Base-by-base conservation (phyloP, 2,797 vertebrate species). In the Silurus lanzhouensis region DNA sequence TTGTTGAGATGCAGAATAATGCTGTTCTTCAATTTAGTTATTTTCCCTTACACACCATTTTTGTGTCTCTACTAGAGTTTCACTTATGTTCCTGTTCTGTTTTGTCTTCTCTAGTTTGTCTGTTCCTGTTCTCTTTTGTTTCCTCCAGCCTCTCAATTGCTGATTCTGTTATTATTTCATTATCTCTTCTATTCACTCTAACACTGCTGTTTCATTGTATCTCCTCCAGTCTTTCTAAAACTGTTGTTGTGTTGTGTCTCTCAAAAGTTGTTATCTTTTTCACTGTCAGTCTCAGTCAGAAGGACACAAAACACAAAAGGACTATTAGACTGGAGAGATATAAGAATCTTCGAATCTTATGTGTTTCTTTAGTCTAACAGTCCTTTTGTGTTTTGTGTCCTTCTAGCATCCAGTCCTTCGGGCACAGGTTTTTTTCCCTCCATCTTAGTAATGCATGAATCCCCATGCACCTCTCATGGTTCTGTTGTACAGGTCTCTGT, bases 361-460 rank as follows among this genome's bases (percentile, higher is more conserved):
- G 20, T 79, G 20, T 46, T 27, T 46, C 12, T 44, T 79, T 79
- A 44, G 20, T n/a, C 31, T n/a, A 63, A 46, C 31, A 48, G 10
- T 55, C 20, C 60, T 76, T 64, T 76, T 64, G 6, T 81, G n/a
- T 67, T 76, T 44, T 48, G 60, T 83, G 71, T 75, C 71, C 57
- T 76, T 27, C 6, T 58, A 15, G 27, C 5, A 79, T 46, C 57
- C 19, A 20, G 57, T 44, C 38, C 7, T 80, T 80, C 44, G 64
- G n/a, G 3, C 27, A 38, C 55, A 20, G 17, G 63, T 60, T 63
- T 25, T 67, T 14, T 71, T 70, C 17, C 27, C 48, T 27, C 25
- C 57, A 22, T 68, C 48, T 46, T 27, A 78, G 15, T 67, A 20
- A 44, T 58, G 12, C 48, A 67, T 46, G 20, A 38, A 68, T 44